Percentiles rank a stretch among this genome's conserved stretches.
Conservation (phyloP, 2,113 vertebrate species). For the Menura novaehollandiae region DNA sequence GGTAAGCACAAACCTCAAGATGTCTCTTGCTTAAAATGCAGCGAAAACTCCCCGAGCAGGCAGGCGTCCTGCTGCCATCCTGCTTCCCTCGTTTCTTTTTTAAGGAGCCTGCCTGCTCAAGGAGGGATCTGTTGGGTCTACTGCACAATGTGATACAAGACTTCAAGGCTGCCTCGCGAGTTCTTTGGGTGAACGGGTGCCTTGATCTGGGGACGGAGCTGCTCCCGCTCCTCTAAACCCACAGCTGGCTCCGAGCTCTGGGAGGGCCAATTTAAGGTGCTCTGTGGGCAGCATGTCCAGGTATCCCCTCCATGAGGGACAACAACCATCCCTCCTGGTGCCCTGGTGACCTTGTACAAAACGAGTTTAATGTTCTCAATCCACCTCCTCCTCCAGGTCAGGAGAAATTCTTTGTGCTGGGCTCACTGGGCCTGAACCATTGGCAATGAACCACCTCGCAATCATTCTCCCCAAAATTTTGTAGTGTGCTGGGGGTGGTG, state of each 20-base stretch:
- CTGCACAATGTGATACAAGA: background rate
- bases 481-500: background rate
- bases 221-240: background rate
- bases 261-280: too few relatives aligned
- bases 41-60: conserved; percentile 34
- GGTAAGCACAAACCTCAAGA: conserved; percentile 38
- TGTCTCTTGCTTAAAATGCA: conserved; percentile 59
- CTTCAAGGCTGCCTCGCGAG: background rate
- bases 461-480: background rate
- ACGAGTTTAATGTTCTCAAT: background rate
- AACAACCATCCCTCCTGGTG: background rate
- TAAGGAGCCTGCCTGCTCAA: background rate
- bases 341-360: background rate
- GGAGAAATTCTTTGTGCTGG: background rate
- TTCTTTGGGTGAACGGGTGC: background rate
- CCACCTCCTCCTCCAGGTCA: background rate
- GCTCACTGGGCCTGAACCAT: background rate
- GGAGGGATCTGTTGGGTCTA: conserved; percentile 15
- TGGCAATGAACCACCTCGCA: accelerated
- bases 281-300: background rate
- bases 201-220: background rate
- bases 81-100: background rate
- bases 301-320: background rate
- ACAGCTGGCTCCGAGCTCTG: background rate
- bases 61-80: conserved; percentile 41